Conservation (phyloP, 2,797 vertebrate genomes). For the Gorsachius magnificus region DNA sequence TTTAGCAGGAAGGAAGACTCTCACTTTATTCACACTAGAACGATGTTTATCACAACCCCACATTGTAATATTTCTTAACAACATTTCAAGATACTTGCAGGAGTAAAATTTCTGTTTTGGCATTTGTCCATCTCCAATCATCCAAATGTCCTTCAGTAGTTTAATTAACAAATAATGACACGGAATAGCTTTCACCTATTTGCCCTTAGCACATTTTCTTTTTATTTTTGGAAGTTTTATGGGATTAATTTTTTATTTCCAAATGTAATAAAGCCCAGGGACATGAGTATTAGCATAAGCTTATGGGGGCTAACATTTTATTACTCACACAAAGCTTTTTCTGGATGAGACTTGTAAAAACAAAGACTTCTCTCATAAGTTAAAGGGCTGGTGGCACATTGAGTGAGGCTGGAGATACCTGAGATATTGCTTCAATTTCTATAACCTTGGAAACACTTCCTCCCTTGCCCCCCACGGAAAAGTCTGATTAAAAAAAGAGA, state of each 20-base stretch:
- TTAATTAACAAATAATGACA: background rate
- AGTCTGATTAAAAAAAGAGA: slow-evolving; percentile 43
- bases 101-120: background rate
- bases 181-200: background rate
- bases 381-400: background rate
- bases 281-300: slow-evolving; percentile 23
- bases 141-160: background rate
- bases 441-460: slow-evolving; percentile 20
- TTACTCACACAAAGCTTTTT: slow-evolving; percentile 35
- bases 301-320: slow-evolving; percentile 31
- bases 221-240: background rate
- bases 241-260: slow-evolving; percentile 33
- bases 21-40: background rate
- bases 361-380: background rate
- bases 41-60: background rate
- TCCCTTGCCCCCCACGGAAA: background rate
- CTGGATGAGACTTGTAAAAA: slow-evolving; percentile 27
- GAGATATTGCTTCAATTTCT: slow-evolving; percentile 52
- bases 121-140: background rate
- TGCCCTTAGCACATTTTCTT: background rate
- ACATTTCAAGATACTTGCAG: background rate
- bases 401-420: slow-evolving; percentile 20
- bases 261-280: slow-evolving; percentile 17
- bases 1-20: background rate
- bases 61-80: background rate